A percentile compares a stretch with the other conserved stretches of the same genome.
Evolutionary conservation across 1,140 invertebrate genomes (phyloP).

Genomic region (Eurytemora carolleeae): DNA sequence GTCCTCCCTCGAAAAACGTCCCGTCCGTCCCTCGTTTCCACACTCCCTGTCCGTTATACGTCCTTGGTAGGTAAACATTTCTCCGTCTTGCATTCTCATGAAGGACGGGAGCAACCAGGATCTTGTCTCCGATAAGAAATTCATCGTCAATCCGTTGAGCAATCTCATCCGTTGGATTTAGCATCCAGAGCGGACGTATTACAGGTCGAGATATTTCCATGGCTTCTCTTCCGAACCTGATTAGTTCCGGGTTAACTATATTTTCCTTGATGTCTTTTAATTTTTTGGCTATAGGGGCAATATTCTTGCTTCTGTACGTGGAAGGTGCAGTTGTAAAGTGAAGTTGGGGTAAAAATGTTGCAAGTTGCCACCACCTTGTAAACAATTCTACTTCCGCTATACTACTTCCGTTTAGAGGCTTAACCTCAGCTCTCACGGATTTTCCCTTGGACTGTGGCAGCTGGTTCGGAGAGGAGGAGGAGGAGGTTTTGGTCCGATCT

Average conservation of each 20-base stretch:
- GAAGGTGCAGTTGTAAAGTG: neutral
- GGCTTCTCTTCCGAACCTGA: constrained; percentile 2
- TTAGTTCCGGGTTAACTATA: neutral
- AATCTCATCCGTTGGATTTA: constrained; percentile 11
- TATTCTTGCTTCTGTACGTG: neutral
- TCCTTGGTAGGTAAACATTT: constrained; percentile 8
- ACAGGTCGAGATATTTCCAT: constrained; percentile 10
- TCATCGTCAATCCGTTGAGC: constrained; percentile 9
- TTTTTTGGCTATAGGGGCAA: neutral
- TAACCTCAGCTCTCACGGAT: too few relatives aligned
- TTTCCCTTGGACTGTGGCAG: too few relatives aligned
- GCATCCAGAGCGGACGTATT: constrained; percentile 13
- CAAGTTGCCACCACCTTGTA: constrained; percentile 13
- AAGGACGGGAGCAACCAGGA: constrained; percentile 10
- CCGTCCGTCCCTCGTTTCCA: constrained; percentile 11
- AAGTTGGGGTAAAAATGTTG: constrained; percentile 8
- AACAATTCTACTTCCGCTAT: neutral
- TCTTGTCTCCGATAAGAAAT: constrained; percentile 13
- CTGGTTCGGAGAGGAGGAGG: neutral
- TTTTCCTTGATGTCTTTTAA: neutral
- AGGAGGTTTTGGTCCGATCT: too few relatives aligned
- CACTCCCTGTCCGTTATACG: neutral
- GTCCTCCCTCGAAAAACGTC: constrained; percentile 7
- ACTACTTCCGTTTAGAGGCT: too few relatives aligned
- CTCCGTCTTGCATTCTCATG: neutral